Conservation (phyloP, 2,113 vertebrate species). For the Amphilophus citrinellus region DNA sequence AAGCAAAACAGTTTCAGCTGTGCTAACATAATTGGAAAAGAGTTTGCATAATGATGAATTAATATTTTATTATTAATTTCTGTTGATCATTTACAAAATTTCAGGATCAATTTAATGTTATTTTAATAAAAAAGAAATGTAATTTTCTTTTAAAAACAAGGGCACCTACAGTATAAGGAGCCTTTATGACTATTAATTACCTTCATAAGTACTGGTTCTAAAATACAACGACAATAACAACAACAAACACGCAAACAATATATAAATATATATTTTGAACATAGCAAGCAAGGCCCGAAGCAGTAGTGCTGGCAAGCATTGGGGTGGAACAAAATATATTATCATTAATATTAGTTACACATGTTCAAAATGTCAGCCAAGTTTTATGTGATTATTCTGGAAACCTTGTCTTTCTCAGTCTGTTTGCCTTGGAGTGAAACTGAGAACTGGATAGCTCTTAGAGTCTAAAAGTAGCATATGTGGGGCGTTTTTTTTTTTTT, state of each 20-base stretch:
- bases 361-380: neutral
- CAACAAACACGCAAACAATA: neutral
- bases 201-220: neutral
- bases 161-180: neutral
- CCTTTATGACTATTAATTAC: neutral
- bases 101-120: neutral
- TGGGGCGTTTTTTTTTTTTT: accelerated
- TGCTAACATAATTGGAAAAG: neutral
- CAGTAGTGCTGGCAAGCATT: neutral
- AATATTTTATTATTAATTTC: neutral
- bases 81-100: neutral
- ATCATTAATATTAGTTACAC: neutral
- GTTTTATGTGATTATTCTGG: neutral
- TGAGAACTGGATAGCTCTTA: neutral
- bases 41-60: neutral
- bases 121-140: neutral
- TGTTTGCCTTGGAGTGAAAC: neutral
- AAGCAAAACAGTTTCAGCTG: neutral
- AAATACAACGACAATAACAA: neutral
- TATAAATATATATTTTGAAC: neutral
- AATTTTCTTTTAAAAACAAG: neutral
- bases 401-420: neutral
- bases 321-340: neutral
- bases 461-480: neutral
- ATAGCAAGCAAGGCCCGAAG: neutral